These are phyloP conservation scores for Trinectes maculatus DNA, from an alignment of 2,113 vertebrate species.

Conservation along the genomic window DNA sequence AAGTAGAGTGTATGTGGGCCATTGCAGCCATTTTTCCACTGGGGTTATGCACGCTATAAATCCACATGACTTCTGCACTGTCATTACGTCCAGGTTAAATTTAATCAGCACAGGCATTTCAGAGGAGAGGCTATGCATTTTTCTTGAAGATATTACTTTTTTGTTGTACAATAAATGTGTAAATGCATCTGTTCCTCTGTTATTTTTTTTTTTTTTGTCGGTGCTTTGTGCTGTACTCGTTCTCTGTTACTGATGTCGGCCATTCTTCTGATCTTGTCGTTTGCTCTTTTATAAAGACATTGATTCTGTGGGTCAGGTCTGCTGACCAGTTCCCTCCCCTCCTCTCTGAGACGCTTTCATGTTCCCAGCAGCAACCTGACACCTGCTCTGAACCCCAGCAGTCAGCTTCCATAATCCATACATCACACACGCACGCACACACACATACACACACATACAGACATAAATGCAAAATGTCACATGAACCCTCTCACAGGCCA, in stretches of 20 bases:
- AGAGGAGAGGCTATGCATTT: not conserved
- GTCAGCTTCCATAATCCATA: slow-evolving; percentile 73
- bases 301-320: slow-evolving; percentile 76
- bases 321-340: slow-evolving; percentile 53
- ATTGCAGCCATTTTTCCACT: not conserved
- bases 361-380: slow-evolving; percentile 79
- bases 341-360: slow-evolving; percentile 76
- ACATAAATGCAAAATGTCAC: slow-evolving; percentile 24
- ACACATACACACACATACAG: slow-evolving; percentile 18
- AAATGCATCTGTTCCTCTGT: not conserved
- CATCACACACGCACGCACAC: slow-evolving; percentile 47
- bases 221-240: slow-evolving; percentile 16
- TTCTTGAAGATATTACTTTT: not conserved
- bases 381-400: slow-evolving; percentile 70
- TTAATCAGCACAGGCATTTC: not conserved
- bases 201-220: slow-evolving; percentile 1
- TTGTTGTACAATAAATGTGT: not conserved
- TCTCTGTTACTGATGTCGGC: slow-evolving; percentile 53
- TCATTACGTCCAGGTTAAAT: not conserved
- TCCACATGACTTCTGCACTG: not conserved
- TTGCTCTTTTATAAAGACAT: slow-evolving; percentile 79
- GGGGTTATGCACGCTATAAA: slow-evolving; percentile 10
- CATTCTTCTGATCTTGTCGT: slow-evolving; percentile 74
- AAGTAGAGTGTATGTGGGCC: not conserved
- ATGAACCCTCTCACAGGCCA: not conserved